Base-by-base conservation (phyloP, 2,888 invertebrate species). In the Parasteatoda lunata region DNA sequence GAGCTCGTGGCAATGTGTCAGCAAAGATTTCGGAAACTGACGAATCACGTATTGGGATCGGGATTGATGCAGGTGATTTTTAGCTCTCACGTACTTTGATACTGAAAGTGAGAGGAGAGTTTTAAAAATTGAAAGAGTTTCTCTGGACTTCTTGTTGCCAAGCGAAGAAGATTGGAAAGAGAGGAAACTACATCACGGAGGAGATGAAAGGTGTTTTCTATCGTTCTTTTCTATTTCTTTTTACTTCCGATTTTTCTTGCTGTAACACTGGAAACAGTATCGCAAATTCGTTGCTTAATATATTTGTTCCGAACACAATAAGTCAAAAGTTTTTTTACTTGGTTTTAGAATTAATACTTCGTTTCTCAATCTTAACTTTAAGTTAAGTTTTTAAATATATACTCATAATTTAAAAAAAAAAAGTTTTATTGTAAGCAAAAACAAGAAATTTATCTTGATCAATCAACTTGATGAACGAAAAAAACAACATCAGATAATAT, bases 51-150 rank as follows among this genome's bases (percentile, higher is more conserved):
- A 59, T n/a, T 72, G 7, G 80, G 72, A 80, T 80, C 80, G 72
- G 59, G 80, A 72, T 64, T 80, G 80, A 72, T 80, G 80, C 80
- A 80, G 80, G 80, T 80, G 80, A 80, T 80, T 80, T 65, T 48
- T 51, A 64, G 72, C 72, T 80, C 80, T 72, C 80, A 80, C 80
- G 80, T 80, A 72, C 65, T 80, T 80, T 30, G 15, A 72, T 65
- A 59, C 59, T 6, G 80, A 72, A 80, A 84, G 78, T 71, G 73
- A 66, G 68, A 69, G 66, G 54, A 79, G 75, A 52, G 73, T 75
- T 84, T 84, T 79, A 84, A 84, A 84, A 84, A 84, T 84, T 79
- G 84, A 84, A 84, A 79, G 75, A 72, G 54, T 72, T 65, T 83
- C 68, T 64, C 66, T 68, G 66, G 78, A 84, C 84, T 79, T 84